Base-by-base conservation (phyloP, 2,797 vertebrate species). In the Holocentrus rufus region DNA sequence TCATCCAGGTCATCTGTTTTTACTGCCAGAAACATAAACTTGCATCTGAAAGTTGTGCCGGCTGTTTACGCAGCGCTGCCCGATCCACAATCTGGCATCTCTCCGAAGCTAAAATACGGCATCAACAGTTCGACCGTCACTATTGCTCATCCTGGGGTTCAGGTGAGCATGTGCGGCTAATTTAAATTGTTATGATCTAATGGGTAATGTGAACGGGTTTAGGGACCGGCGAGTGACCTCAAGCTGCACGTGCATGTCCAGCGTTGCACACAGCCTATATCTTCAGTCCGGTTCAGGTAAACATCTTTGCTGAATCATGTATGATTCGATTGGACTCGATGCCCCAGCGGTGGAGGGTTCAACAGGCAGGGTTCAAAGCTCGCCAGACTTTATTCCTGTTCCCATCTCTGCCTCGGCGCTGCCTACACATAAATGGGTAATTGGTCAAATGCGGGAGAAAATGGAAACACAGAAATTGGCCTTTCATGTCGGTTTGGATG, bases 381-480 rank as follows among this genome's bases (percentile, higher is more conserved):
- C 27, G 59, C 56, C 66, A 62, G 18, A 76, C 53, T 74, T 62
- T 47, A 46, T 15, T 30, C 23, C 34, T 44, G 36, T 59, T 22
- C 7, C 20, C 23, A 20, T 49, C 30, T 67, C 76, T 30, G 65
- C 61, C 60, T 67, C 71, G n/a, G 36, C 46, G 66, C 53, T 57
- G 53, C 61, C 64, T 44, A 82, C 73, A 77, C 54, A 76, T 66
- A 58, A 44, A 75, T 63, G 69, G n/a, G 50, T 79, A 80, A 80
- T 77, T 80, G 74, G 63, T 81, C 70, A 83, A 84, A 86, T 49
- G 25, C 47, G 30, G 18, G 55, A 57, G 34, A 44, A 44, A 44
- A 61, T 76, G 34, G 25, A 61, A 74, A 74, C 34, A 22, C 60
- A 65, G 39, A 60, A 55, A 74, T 11, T 60, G 60, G 44, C 67